Evolutionary conservation across 2,888 invertebrate species (phyloP), one percentile per base, ranked within the genome.

Genomic region (Philopedon plagiatum): DNA sequence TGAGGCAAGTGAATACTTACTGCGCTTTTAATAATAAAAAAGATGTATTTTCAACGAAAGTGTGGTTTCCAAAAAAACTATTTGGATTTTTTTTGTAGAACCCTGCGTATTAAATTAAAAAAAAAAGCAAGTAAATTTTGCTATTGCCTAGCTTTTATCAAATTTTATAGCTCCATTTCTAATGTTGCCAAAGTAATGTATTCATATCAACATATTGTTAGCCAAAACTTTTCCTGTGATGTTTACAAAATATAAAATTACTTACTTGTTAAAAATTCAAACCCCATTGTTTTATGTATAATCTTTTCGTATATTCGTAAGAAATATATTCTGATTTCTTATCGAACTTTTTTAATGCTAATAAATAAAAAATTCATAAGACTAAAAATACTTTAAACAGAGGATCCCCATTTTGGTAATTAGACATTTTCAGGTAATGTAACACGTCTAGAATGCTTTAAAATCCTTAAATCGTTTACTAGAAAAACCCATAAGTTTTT

Each of bases 361-460:
- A 19, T 44, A 46, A 21, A 8, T 46, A 46, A 44, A 23, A 46
- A 15, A 39, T 8, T 21, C 2, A 29, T n/a, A n/a, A n/a, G n/a
- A 18, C 18, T 54, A 32, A 54, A 54, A 32, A 29, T 32, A 54
- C n/a, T 8, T 26, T 15, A 15, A 23, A 7, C 7, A 49, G 29
- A 8, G 18, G 26, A 23, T 51, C 9, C 32, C n/a, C 18, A 15
- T 15, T 37, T 56, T 21, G 46, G 19, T 46, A 18, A 15, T n/a
- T n/a, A 51, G 4, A 54, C n/a, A 29, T 18, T 11, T 18, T 34
- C 15, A 60, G 60, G 60, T 60, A 60, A 41, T 3, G 60, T 46
- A 23, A 46, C 0, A 46, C 11, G n/a, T 23, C 7, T 60, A 60
- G 37, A 41, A 23, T 60, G 41, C 23, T 60, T 60, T 5, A 23